Percentiles rank a stretch among this genome's conserved stretches.
phyloP scores from a whole-genome alignment of 1,140 invertebrate genomes.

The Oryctes rhinoceros region DNA sequence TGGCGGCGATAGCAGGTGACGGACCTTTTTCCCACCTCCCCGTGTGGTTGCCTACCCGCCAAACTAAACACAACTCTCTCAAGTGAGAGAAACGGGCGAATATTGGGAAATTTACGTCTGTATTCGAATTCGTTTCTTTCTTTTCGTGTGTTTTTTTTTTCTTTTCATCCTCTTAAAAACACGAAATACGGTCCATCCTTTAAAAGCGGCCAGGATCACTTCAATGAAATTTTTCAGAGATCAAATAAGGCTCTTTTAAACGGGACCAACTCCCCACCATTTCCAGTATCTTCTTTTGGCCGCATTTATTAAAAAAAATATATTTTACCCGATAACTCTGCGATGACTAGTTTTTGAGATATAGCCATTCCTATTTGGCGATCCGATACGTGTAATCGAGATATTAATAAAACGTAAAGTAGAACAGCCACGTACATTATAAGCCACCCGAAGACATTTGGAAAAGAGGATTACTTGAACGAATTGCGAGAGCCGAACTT shows the following conservation, averaged over 20 bases:
- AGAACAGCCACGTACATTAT: background rate
- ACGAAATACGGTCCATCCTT: background rate
- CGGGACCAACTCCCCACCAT: too few relatives aligned
- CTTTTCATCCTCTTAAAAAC: background rate
- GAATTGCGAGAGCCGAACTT: background rate
- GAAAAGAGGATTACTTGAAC: background rate
- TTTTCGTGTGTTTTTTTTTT: background rate
- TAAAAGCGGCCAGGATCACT: background rate
- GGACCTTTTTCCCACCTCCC: slow-evolving; percentile 13
- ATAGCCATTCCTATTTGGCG: too few relatives aligned
- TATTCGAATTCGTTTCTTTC: background rate
- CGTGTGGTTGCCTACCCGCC: background rate
- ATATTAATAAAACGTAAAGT: background rate
- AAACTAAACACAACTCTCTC: slow-evolving; percentile 34
- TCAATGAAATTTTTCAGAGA: too few relatives aligned
- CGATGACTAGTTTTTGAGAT: too few relatives aligned
- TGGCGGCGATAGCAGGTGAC: background rate
- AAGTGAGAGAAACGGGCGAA: slow-evolving; percentile 24
- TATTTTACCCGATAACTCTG: too few relatives aligned
- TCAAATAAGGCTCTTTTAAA: too few relatives aligned
- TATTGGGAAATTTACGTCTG: slow-evolving; percentile 2
- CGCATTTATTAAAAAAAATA: too few relatives aligned
- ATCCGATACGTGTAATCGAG: background rate
- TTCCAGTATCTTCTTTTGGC: too few relatives aligned
- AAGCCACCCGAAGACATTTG: background rate